phyloP scores from a whole-genome alignment of 2,113 vertebrate species.

The Eolophus roseicapilla region DNA sequence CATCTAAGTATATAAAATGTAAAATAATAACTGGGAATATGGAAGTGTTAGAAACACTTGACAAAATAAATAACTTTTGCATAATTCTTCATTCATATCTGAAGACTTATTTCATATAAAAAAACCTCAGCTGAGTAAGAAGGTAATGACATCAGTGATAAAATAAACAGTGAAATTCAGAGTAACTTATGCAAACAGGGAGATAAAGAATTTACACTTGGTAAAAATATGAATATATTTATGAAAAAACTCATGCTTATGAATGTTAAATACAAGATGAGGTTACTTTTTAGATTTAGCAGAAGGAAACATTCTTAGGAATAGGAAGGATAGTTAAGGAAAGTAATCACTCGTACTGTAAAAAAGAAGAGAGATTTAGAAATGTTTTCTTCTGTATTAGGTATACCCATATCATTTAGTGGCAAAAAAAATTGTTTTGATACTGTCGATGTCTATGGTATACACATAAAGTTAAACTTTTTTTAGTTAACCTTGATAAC shows the following conservation, averaged over 20 bases:
- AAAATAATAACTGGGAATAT: neutral
- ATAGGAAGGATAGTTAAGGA: neutral
- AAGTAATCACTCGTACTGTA: neutral
- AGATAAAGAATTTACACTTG: neutral
- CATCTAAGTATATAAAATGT: neutral
- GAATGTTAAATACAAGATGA: neutral
- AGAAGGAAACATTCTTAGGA: neutral
- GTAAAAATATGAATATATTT: neutral
- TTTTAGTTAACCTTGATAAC: neutral
- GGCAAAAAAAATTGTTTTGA: neutral
- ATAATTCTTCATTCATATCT: neutral
- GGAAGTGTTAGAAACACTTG: neutral
- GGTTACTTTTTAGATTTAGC: neutral
- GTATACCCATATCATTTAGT: neutral
- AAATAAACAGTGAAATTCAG: neutral
- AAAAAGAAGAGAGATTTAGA: neutral
- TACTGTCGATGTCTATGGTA: neutral
- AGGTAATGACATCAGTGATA: neutral
- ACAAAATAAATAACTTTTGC: neutral
- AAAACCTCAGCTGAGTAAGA: neutral
- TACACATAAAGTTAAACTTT: neutral
- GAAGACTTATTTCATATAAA: neutral
- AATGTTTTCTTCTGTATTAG: neutral
- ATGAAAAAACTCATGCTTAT: neutral
- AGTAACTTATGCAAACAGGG: neutral